phyloP scores from a whole-genome alignment of 2,113 vertebrate species.

The Myrmophylax atrothorax region DNA sequence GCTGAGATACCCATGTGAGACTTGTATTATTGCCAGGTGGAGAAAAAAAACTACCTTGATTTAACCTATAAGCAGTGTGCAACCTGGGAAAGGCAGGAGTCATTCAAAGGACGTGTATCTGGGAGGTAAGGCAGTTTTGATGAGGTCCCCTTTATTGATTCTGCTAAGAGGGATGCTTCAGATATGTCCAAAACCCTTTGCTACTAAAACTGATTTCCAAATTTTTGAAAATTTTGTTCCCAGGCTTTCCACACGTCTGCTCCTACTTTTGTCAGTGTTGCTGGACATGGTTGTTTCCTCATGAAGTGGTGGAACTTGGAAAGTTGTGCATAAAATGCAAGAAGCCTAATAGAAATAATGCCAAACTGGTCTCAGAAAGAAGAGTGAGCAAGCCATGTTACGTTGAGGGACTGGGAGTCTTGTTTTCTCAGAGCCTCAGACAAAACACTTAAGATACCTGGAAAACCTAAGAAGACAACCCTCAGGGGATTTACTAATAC shows the following conservation, averaged over 20 bases:
- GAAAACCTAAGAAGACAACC: not conserved
- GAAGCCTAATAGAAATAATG: not conserved
- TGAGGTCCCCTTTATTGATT: not conserved
- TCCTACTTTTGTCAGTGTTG: not conserved
- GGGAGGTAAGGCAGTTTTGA: not conserved
- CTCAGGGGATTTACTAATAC: not conserved
- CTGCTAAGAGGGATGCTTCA: not conserved
- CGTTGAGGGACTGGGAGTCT: not conserved
- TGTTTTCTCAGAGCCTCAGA: not conserved
- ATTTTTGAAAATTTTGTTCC: not conserved
- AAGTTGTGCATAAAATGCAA: not conserved
- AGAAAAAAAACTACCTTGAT: not conserved
- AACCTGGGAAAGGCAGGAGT: not conserved
- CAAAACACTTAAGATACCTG: not conserved
- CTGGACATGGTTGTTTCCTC: not conserved
- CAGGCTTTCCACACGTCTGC: not conserved
- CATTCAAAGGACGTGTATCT: not conserved
- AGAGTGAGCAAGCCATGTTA: not conserved
- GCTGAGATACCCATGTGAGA: not conserved
- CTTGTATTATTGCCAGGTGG: not conserved
- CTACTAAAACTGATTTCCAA: not conserved
- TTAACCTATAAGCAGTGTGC: not conserved
- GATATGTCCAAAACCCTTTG: not conserved
- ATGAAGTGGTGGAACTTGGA: not conserved
- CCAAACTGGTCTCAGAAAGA: not conserved